Conservation (phyloP, 2,113 vertebrate genomes). For the Halcyon malimbica region DNA sequence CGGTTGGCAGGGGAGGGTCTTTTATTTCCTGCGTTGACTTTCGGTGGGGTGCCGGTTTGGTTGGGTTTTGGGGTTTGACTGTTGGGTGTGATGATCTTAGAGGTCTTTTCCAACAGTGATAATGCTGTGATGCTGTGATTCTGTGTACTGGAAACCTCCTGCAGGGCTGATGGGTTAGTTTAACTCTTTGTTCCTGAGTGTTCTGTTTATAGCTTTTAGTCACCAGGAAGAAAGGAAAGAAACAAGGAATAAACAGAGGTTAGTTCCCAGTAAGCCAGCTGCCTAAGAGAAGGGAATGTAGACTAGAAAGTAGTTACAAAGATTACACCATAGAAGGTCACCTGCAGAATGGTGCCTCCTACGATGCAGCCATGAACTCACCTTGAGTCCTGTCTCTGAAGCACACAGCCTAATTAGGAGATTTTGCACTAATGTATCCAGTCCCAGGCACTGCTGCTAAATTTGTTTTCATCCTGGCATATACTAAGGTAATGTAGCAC, state of each 20-base stretch:
- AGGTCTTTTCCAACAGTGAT: too few relatives aligned
- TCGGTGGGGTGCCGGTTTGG: too few relatives aligned
- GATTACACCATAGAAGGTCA: not conserved
- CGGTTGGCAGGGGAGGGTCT: slow-evolving; percentile 14
- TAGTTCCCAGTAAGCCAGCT: not conserved
- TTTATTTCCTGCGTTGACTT: not conserved
- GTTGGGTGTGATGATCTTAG: too few relatives aligned
- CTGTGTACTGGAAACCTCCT: not conserved
- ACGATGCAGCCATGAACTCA: not conserved
- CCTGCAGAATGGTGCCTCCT: not conserved
- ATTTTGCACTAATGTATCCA: not conserved
- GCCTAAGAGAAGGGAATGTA: not conserved
- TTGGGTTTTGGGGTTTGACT: too few relatives aligned
- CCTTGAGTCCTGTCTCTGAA: not conserved
- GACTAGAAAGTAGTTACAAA: not conserved
- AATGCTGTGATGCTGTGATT: too few relatives aligned
- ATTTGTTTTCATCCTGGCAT: not conserved
- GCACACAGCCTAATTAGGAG: not conserved
- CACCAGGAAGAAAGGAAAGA: not conserved
- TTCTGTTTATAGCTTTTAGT: not conserved
- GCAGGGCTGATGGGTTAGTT: not conserved
- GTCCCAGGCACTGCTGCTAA: not conserved
- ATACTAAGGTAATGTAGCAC: not conserved
- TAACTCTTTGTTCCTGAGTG: not conserved
- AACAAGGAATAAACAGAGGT: not conserved